Percentiles rank a stretch among this genome's conserved stretches.
Conservation (phyloP, 2,797 vertebrate genomes). For the Galagoides demidoff region DNA sequence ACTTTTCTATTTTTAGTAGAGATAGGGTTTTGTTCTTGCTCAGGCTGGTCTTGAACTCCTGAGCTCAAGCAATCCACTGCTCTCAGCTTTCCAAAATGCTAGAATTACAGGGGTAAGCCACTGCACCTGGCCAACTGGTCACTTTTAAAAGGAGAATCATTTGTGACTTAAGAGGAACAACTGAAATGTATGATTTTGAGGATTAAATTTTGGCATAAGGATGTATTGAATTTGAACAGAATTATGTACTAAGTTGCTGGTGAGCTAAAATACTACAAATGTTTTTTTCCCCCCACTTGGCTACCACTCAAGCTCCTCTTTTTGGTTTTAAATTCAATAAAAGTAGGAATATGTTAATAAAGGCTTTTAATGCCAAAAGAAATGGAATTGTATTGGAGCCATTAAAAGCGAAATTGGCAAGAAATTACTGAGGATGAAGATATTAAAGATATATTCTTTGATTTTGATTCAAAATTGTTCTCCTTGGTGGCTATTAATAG, state of each 20-base stretch:
- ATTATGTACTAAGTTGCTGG: neutral
- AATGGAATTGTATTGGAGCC: slow-evolving; percentile 34
- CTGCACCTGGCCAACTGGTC: neutral
- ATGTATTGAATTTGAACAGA: slow-evolving; percentile 20
- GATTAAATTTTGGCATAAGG: slow-evolving; percentile 22
- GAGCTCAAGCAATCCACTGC: too few species aligned
- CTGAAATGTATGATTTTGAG: slow-evolving; percentile 25
- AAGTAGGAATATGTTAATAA: slow-evolving; percentile 32
- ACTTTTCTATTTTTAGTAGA: too few species aligned
- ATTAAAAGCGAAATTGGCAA: slow-evolving; percentile 64
- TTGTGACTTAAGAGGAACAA: neutral
- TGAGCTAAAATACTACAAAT: neutral
- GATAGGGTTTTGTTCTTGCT: too few species aligned
- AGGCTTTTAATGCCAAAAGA: neutral
- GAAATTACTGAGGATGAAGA: slow-evolving; percentile 50
- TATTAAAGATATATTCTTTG: slow-evolving; percentile 15
- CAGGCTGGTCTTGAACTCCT: too few species aligned
- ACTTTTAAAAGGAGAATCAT: slow-evolving; percentile 32
- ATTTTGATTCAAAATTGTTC: slow-evolving; percentile 66
- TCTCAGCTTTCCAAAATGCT: too few species aligned
- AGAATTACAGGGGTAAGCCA: too few species aligned
- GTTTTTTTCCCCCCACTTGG: neutral
- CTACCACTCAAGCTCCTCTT: neutral
- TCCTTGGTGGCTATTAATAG: slow-evolving; percentile 51
- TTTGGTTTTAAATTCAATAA: slow-evolving; percentile 60